Evolutionary conservation across 2,113 vertebrate species (phyloP).

Genomic region (Petrocephalus microphthalmus): DNA sequence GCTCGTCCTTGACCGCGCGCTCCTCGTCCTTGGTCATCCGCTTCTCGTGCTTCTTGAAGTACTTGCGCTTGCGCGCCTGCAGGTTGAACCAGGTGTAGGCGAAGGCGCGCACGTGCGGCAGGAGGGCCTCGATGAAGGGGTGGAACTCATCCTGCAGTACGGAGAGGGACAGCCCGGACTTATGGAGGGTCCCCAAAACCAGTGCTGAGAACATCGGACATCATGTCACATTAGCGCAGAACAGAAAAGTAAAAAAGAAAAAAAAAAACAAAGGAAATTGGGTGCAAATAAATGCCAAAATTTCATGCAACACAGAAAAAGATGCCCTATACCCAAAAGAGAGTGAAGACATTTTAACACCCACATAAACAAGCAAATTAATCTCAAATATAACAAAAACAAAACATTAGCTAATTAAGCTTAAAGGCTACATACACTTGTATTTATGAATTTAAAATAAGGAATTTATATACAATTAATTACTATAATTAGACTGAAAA

Average conservation of each 20-base stretch:
- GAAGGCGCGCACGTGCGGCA: conserved; percentile 94
- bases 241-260: conserved; percentile 32
- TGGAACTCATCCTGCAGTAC: conserved; percentile 89
- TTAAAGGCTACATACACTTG: neutral
- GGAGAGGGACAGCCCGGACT: conserved; percentile 15
- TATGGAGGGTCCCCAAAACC: neutral
- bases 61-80: conserved; percentile 97
- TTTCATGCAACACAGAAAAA: neutral
- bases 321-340: neutral
- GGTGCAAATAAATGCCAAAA: neutral
- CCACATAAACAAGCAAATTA: neutral
- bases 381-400: neutral
- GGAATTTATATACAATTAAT: neutral
- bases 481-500: neutral
- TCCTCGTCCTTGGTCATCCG: conserved; percentile 96
- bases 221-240: conserved; percentile 32
- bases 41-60: conserved; percentile 97
- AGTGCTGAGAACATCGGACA: conserved; percentile 40
- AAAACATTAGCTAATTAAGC: neutral
- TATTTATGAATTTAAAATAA: neutral
- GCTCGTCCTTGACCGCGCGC: conserved; percentile 91
- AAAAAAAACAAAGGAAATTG: neutral
- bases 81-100: conserved; percentile 98
- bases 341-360: neutral
- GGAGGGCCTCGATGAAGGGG: conserved; percentile 95